These are phyloP conservation scores for Biston stratarius DNA, from an alignment of 2,888 invertebrate genomes.

Conservation along the genomic window DNA sequence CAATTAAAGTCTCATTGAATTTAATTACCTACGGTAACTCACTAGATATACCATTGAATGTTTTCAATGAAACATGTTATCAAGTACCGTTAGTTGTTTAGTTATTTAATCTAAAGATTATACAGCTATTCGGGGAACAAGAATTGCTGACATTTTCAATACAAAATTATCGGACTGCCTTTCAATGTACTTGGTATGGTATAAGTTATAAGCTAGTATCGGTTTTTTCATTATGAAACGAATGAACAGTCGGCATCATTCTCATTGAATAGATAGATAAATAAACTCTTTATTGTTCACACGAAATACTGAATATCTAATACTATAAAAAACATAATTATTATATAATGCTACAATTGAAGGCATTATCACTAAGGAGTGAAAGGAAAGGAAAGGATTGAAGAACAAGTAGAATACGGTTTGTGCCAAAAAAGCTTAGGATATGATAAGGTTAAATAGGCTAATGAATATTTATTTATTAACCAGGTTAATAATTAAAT, in stretches of 20 bases:
- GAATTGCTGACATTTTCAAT: constrained; percentile 43
- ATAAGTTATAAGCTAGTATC: constrained; percentile 5
- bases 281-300: too few species aligned
- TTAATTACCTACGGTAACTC: constrained; percentile 14
- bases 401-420: too few species aligned
- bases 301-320: too few species aligned
- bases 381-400: too few species aligned
- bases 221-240: background rate
- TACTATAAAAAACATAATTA: too few species aligned
- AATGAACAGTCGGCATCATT: background rate
- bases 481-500: too few species aligned
- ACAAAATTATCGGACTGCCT: constrained; percentile 38
- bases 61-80: constrained; percentile 29
- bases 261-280: too few species aligned
- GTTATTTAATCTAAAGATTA: constrained; percentile 43
- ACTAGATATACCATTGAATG: constrained; percentile 26
- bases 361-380: too few species aligned
- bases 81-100: constrained; percentile 24
- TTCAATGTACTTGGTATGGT: constrained; percentile 16
- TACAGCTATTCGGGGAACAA: constrained; percentile 38
- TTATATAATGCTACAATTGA: too few species aligned
- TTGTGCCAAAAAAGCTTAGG: too few species aligned
- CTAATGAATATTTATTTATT: too few species aligned
- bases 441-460: too few species aligned
- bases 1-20: constrained; percentile 24